These are phyloP conservation scores for Leptodactylus fuscus DNA, from an alignment of 2,113 vertebrate genomes.

Conservation along the genomic window DNA sequence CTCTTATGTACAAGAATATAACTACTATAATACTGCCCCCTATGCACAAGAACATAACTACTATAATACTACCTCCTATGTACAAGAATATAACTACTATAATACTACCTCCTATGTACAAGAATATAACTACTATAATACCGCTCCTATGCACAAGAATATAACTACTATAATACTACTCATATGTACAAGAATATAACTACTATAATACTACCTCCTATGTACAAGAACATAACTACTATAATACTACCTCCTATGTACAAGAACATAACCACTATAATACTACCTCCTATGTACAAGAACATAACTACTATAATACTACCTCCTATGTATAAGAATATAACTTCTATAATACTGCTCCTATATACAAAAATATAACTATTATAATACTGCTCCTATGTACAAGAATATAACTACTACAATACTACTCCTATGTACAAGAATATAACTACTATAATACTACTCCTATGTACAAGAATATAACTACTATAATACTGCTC, in stretches of 20 bases:
- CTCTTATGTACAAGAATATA: background rate
- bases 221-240: slow-evolving; percentile 3
- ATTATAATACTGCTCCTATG: background rate
- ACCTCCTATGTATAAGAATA: background rate
- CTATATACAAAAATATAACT: background rate
- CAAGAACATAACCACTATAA: background rate
- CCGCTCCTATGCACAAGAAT: background rate
- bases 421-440: background rate
- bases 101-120: background rate
- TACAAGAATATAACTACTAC: background rate
- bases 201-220: background rate
- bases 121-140: background rate
- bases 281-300: background rate
- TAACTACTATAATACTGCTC: background rate
- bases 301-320: slow-evolving; percentile 2
- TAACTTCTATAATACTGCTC: background rate
- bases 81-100: background rate
- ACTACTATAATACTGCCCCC: background rate
- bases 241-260: background rate
- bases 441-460: slow-evolving; percentile 6
- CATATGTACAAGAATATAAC: background rate
- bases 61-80: background rate
- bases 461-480: background rate
- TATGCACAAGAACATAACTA: background rate
- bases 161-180: background rate